Conservation (phyloP, 2,113 vertebrate genomes). For the Gymnorhina tibicen region DNA sequence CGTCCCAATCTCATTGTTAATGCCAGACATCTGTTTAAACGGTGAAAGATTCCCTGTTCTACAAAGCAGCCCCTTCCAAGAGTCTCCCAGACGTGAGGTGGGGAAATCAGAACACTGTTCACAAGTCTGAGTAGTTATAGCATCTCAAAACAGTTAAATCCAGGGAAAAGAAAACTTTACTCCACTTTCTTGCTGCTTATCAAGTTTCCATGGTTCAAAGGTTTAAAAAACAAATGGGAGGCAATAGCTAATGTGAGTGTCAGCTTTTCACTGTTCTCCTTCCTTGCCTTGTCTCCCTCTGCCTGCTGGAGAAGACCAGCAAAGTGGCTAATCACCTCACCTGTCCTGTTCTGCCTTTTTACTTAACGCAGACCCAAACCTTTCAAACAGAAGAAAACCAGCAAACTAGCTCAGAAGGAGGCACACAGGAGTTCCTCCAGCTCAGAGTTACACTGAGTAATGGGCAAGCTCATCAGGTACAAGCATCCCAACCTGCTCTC, state of each 20-base stretch:
- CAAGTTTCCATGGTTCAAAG: background rate
- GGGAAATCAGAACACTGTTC: background rate
- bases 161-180: background rate
- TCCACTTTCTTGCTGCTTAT: background rate
- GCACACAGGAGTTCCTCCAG: background rate
- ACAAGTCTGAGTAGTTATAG: background rate
- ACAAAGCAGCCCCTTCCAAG: background rate
- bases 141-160: background rate
- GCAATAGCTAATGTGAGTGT: background rate
- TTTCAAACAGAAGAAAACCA: background rate
- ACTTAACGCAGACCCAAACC: background rate
- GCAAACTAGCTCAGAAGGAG: background rate
- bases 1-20: background rate
- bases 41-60: background rate
- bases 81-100: background rate
- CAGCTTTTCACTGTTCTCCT: background rate
- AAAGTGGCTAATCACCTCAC: background rate
- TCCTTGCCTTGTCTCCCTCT: background rate
- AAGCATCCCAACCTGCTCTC: background rate
- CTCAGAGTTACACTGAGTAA: background rate
- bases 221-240: background rate
- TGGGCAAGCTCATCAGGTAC: background rate
- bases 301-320: background rate
- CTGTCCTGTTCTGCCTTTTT: background rate
- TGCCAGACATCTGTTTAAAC: background rate